Base-by-base conservation (phyloP, 2,888 invertebrate species). In the Leptopilina myrica region DNA sequence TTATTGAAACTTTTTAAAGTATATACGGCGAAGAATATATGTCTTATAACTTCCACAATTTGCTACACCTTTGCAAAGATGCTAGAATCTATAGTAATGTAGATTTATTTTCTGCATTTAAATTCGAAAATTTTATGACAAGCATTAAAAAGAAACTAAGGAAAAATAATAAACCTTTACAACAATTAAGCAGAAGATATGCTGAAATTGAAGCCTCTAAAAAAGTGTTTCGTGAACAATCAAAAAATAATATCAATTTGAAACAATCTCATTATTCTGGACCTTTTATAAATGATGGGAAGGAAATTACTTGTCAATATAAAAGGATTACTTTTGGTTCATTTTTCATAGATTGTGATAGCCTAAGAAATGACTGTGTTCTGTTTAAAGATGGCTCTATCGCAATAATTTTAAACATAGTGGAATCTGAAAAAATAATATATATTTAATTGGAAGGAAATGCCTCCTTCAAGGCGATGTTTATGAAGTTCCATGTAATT, bases 71-170 rank as follows among this genome's bases (percentile, higher is more conserved):
- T 43, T 43, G 43, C 8, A 43, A 43, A 43, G 43, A 43, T 8
- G 59, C n/a, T n/a, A 12, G 5, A n/a, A 59, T 5, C n/a, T 59
- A 56, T 15, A 15, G 59, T 3, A 9, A 59, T n/a, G n/a, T 59
- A 59, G 59, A 59, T 59, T 11, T 7, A 59, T 59, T 59, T 15
- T 59, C 59, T n/a, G 59, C 59, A 3, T 59, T 59, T 59, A 59
- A 59, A 59, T 59, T 59, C 59, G 59, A 59, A 59, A 59, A 59
- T 59, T 59, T 59, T n/a, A 59, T 59, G 59, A 59, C n/a, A 14
- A 59, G n/a, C n/a, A 15, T 59, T 59, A 59, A 59, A n/a, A 59
- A 59, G 12, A 59, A 59, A 59, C 11, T 59, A 59, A 59, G 59
- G n/a, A 59, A 59, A 15, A 59, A 59, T 6, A 59, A 59, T 59